These are phyloP conservation scores for Upupa epops DNA, from an alignment of 2,113 vertebrate genomes.

Conservation along the genomic window DNA sequence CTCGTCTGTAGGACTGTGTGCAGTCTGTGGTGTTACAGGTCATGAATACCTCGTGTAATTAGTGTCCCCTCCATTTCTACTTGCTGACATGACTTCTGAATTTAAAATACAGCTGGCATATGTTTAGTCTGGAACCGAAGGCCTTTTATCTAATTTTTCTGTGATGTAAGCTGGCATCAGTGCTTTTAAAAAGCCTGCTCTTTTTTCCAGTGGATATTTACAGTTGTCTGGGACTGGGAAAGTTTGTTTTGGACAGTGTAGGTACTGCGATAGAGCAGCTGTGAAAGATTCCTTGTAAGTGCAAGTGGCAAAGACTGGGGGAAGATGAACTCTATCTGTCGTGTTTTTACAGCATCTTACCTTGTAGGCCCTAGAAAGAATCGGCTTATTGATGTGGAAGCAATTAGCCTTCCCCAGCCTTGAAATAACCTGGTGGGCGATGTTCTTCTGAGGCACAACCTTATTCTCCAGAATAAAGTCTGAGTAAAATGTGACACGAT, in stretches of 20 bases:
- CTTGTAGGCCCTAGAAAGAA: neutral
- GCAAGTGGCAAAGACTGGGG: neutral
- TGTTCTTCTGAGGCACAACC: neutral
- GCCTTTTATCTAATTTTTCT: slow-evolving; percentile 55
- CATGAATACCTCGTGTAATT: slow-evolving; percentile 27
- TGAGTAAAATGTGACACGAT: neutral
- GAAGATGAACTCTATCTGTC: neutral
- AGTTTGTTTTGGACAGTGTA: slow-evolving; percentile 17
- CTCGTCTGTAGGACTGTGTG: slow-evolving; percentile 1
- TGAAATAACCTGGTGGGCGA: neutral
- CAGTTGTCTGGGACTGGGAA: slow-evolving; percentile 3
- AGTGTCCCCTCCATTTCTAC: slow-evolving; percentile 23
- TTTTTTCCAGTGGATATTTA: slow-evolving; percentile 21
- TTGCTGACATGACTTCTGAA: slow-evolving; percentile 28
- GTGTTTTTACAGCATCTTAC: neutral
- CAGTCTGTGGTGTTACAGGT: neutral
- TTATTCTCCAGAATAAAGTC: neutral
- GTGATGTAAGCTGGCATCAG: slow-evolving; percentile 34
- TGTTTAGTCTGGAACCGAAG: slow-evolving; percentile 46
- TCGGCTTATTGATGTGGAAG: neutral
- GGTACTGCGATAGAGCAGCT: neutral
- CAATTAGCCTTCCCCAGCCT: neutral
- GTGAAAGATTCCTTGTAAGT: neutral
- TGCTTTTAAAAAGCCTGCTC: neutral
- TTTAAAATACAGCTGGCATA: slow-evolving; percentile 34